These are phyloP conservation scores for Hapalemur alaotrensis DNA, from an alignment of 2,797 vertebrate genomes.

Conservation along the genomic window DNA sequence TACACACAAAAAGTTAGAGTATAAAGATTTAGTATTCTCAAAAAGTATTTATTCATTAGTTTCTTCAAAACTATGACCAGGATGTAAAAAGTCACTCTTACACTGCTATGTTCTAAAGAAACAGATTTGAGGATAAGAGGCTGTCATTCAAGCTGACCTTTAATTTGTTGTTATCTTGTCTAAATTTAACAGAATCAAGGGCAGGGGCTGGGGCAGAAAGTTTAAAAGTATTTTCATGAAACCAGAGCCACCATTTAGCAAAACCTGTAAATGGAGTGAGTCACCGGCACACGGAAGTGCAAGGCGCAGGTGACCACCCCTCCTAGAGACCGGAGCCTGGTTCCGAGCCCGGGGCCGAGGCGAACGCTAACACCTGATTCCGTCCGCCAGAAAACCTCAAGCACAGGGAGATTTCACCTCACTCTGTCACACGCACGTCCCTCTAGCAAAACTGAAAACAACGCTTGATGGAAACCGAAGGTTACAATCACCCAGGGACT, in stretches of 20 bases:
- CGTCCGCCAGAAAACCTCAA: neutral
- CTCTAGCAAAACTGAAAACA: constrained; percentile 47
- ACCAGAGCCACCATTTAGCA: constrained; percentile 62
- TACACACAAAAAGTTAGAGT: neutral
- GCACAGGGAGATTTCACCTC: neutral
- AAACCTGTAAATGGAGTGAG: constrained; percentile 58
- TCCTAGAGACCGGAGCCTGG: neutral
- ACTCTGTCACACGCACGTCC: neutral
- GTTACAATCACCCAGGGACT: neutral
- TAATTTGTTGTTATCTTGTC: constrained; percentile 20
- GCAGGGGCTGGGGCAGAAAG: neutral
- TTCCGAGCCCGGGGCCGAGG: neutral
- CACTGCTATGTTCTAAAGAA: neutral
- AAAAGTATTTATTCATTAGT: neutral
- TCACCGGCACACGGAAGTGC: constrained; percentile 44
- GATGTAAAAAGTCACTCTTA: neutral
- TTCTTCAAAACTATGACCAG: neutral
- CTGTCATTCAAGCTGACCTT: constrained; percentile 1
- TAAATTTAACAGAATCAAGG: neutral
- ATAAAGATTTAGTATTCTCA: neutral
- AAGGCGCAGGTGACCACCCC: constrained; percentile 63
- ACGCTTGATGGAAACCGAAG: neutral
- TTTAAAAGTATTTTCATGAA: constrained; percentile 59
- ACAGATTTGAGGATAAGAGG: neutral
- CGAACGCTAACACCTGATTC: neutral